These are phyloP conservation scores for Anorthoa munda DNA, from an alignment of 2,888 invertebrate genomes.

Conservation along the genomic window DNA sequence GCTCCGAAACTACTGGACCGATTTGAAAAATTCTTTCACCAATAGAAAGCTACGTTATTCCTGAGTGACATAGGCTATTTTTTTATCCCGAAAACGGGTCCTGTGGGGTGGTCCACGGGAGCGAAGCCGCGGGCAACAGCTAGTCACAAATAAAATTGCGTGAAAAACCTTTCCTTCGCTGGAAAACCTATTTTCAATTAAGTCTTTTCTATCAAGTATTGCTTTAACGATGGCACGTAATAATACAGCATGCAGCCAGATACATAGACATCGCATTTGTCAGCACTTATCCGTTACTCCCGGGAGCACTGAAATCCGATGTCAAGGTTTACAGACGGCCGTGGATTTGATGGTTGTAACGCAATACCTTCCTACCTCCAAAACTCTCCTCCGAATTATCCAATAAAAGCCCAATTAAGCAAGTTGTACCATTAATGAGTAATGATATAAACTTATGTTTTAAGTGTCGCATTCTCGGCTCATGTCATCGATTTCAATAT, in stretches of 20 bases:
- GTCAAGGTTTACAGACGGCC: neutral
- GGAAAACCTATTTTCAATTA: neutral
- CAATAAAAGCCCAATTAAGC: slow-evolving; percentile 12
- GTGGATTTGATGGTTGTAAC: neutral
- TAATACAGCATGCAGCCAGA: neutral
- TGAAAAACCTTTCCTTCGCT: neutral
- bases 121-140: too few relatives aligned
- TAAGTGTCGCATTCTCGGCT: slow-evolving; percentile 1
- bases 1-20: too few relatives aligned
- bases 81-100: too few relatives aligned
- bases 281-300: neutral
- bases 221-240: neutral
- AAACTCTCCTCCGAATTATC: neutral
- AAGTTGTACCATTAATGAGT: slow-evolving; percentile 38
- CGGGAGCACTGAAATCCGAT: neutral
- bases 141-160: neutral
- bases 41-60: too few relatives aligned
- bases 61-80: too few relatives aligned
- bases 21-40: too few relatives aligned
- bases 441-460: slow-evolving; percentile 21
- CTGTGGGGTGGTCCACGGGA: too few relatives aligned
- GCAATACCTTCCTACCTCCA: neutral
- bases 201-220: too few relatives aligned
- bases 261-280: neutral
- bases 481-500: slow-evolving; percentile 44